Evolutionary conservation across 2,888 invertebrate species (phyloP).

Genomic region (Clostera curtula): DNA sequence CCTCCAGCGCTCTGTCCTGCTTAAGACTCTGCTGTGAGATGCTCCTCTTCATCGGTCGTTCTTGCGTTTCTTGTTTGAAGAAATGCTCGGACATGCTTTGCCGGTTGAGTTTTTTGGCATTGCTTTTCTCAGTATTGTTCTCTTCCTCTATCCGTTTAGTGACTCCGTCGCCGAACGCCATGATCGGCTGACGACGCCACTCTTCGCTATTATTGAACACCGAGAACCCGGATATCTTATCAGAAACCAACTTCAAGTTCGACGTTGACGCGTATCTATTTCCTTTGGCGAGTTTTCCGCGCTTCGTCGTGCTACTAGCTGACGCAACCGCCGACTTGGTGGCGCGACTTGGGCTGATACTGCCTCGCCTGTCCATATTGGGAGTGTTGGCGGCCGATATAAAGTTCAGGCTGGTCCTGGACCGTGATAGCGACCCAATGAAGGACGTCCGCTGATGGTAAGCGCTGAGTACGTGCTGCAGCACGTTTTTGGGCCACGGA

Average conservation of each 20-base stretch:
- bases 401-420: slow-evolving; percentile 71
- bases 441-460: slow-evolving; percentile 62
- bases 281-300: slow-evolving; percentile 43
- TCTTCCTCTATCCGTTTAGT: slow-evolving; percentile 35
- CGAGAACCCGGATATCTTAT: slow-evolving; percentile 61
- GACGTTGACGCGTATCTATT: slow-evolving; percentile 56
- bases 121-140: slow-evolving; percentile 14
- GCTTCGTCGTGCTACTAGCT: slow-evolving; percentile 38
- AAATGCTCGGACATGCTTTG: slow-evolving; percentile 52
- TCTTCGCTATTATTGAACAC: slow-evolving; percentile 48
- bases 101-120: slow-evolving; percentile 37
- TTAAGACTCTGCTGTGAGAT: slow-evolving; percentile 59
- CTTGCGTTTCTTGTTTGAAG: slow-evolving; percentile 23
- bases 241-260: slow-evolving; percentile 55
- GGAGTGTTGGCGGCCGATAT: slow-evolving; percentile 47
- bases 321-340: slow-evolving; percentile 44
- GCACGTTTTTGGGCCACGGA: slow-evolving; percentile 62
- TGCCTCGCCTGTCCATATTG: slow-evolving; percentile 43
- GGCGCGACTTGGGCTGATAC: slow-evolving; percentile 43
- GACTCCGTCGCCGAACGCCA: slow-evolving; percentile 55
- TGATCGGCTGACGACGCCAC: slow-evolving; percentile 47
- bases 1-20: slow-evolving; percentile 56
- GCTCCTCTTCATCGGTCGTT: slow-evolving; percentile 37
- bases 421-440: slow-evolving; percentile 71
- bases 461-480: slow-evolving; percentile 52